A percentile compares a stretch with the other conserved stretches of the same genome.
These are phyloP conservation scores for Pangasius djambal DNA, from an alignment of 2,797 vertebrate species.

Conservation along the genomic window DNA sequence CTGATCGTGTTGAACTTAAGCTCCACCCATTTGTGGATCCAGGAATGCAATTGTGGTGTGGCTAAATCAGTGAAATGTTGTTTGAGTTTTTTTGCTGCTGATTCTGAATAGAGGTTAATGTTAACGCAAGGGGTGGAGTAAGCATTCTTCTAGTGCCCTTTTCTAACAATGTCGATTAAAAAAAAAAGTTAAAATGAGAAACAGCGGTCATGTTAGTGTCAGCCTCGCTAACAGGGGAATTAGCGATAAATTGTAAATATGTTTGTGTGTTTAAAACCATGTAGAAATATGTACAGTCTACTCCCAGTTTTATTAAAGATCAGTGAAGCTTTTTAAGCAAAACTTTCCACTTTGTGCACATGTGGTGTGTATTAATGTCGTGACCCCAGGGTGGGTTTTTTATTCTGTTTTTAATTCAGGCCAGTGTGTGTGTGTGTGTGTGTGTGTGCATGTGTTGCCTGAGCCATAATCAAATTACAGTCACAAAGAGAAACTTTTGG, in stretches of 20 bases:
- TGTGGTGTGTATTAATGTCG: neutral
- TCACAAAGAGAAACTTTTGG: neutral
- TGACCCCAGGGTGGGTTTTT: neutral
- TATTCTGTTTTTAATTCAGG: slow-evolving; percentile 5
- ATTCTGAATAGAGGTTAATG: neutral
- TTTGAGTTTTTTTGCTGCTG: neutral
- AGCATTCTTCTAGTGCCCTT: neutral
- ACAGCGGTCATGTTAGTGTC: neutral
- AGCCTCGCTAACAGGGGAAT: neutral
- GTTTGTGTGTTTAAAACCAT: no score
- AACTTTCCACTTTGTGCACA: neutral
- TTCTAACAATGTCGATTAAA: neutral
- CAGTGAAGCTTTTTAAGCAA: neutral
- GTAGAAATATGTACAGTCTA: neutral
- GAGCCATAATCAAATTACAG: neutral
- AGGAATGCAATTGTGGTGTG: neutral
- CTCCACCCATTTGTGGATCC: neutral
- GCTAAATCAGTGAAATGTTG: neutral
- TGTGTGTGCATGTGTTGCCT: neutral
- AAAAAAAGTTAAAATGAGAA: neutral
- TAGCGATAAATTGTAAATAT: neutral
- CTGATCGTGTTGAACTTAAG: neutral
- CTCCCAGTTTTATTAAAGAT: neutral
- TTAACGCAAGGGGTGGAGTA: neutral
- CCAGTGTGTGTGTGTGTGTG: neutral